Evolutionary conservation across 2,888 invertebrate species (phyloP).

Genomic region (Yponomeuta cagnagella): DNA sequence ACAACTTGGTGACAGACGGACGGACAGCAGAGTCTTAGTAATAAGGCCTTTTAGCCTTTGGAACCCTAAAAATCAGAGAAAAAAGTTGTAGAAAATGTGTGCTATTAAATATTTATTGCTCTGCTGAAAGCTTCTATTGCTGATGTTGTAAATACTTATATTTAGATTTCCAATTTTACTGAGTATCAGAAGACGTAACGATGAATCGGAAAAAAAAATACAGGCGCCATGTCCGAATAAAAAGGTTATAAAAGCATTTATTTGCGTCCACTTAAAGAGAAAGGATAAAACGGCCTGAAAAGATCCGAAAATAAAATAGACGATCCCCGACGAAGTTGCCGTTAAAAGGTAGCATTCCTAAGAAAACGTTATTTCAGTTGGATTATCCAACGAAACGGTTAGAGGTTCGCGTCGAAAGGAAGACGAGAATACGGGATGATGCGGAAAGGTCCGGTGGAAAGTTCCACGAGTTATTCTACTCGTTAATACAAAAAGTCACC

Average conservation of each 20-base stretch:
- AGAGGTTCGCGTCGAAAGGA: background rate
- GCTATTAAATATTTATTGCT: too few relatives aligned
- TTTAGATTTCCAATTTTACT: background rate
- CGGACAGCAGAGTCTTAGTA: too few relatives aligned
- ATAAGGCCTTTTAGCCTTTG: too few relatives aligned
- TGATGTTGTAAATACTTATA: background rate
- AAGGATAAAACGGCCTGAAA: background rate
- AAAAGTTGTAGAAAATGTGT: too few relatives aligned
- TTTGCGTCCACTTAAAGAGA: conserved; percentile 4
- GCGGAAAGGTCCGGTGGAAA: too few relatives aligned
- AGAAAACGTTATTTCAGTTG: conserved; percentile 10
- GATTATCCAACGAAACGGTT: conserved; percentile 4
- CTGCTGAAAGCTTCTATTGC: too few relatives aligned
- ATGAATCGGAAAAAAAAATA: background rate
- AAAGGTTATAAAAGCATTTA: background rate
- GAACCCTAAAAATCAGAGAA: too few relatives aligned
- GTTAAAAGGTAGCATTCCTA: conserved; percentile 11
- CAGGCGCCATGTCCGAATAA: background rate
- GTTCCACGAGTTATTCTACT: too few relatives aligned
- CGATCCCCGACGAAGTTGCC: background rate
- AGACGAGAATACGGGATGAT: conserved; percentile 1
- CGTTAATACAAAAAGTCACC: too few relatives aligned
- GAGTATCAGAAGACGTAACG: background rate
- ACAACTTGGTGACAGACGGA: too few relatives aligned
- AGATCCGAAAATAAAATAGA: conserved; percentile 10